These are phyloP conservation scores for Falco cherrug DNA, from an alignment of 2,797 vertebrate genomes.

Conservation along the genomic window DNA sequence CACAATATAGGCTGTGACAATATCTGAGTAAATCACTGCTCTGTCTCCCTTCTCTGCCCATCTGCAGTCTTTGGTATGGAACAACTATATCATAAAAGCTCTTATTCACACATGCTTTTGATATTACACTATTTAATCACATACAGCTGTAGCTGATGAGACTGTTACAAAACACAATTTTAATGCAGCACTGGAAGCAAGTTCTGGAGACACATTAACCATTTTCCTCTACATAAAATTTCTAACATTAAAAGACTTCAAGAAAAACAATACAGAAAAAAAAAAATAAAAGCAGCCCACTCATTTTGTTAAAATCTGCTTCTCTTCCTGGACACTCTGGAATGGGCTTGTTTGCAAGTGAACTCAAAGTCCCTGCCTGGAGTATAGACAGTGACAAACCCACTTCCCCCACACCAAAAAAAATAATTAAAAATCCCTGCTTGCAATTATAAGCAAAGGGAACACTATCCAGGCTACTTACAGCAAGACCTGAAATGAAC, in stretches of 20 bases:
- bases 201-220: conserved; percentile 75
- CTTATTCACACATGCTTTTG: conserved; percentile 81
- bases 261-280: not conserved
- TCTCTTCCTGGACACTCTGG: conserved; percentile 54
- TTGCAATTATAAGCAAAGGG: conserved; percentile 60
- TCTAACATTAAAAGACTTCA: conserved; percentile 59
- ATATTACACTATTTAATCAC: conserved; percentile 81
- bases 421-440: not conserved
- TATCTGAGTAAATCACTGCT: conserved; percentile 42
- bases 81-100: conserved; percentile 75
- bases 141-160: conserved; percentile 79
- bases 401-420: not conserved
- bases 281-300: not conserved
- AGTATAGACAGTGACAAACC: conserved; percentile 40
- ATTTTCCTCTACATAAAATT: conserved; percentile 70
- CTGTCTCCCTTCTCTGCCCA: conserved; percentile 48
- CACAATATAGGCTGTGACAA: not conserved
- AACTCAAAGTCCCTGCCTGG: conserved; percentile 23
- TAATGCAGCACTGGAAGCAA: conserved; percentile 72
- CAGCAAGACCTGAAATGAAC: conserved; percentile 74
- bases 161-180: conserved; percentile 78
- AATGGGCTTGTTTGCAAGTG: conserved; percentile 33
- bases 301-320: not conserved
- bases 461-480: conserved; percentile 51
- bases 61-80: conserved; percentile 70